Percentiles rank a stretch among this genome's conserved stretches.
Evolutionary conservation across 1,140 invertebrate species (phyloP).

Genomic region (Drosophila sechellia): DNA sequence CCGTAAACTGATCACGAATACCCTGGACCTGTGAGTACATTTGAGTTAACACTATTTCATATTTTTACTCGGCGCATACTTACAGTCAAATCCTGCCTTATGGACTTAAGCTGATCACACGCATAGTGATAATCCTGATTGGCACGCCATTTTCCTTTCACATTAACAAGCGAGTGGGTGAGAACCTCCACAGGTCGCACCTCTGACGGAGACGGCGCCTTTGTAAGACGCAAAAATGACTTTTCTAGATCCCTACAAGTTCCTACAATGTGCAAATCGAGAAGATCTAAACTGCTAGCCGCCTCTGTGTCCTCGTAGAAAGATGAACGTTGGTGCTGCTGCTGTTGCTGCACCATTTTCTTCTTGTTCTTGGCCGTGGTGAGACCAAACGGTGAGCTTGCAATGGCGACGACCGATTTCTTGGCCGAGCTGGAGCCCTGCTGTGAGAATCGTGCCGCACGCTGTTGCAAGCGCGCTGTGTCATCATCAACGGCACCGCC

Average conservation of each 20-base stretch:
- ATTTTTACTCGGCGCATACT: conserved; percentile 38
- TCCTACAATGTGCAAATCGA: conserved; percentile 95
- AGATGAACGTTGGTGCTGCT: conserved; percentile 45
- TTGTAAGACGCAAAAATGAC: conserved; percentile 96
- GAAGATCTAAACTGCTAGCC: conserved; percentile 88
- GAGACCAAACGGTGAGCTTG: conserved; percentile 80
- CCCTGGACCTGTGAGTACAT: conserved; percentile 92
- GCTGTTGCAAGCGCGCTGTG: conserved; percentile 91
- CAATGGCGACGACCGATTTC: conserved; percentile 80
- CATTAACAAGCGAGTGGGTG: conserved; percentile 93
- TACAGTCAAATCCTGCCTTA: conserved; percentile 98
- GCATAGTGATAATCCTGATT: conserved; percentile 97
- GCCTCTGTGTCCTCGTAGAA: conserved; percentile 85
- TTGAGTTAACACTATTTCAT: not conserved
- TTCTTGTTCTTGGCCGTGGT: conserved; percentile 78
- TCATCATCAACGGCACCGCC: conserved; percentile 88
- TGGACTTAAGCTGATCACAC: conserved; percentile 99
- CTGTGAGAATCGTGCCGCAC: conserved; percentile 93
- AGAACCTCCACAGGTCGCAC: conserved; percentile 95
- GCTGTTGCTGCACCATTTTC: conserved; percentile 48
- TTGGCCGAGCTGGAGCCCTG: conserved; percentile 66
- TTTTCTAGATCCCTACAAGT: conserved; percentile 97
- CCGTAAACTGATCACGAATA: conserved; percentile 96
- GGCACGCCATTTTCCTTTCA: conserved; percentile 94
- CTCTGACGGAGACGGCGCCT: conserved; percentile 96